phyloP scores from a whole-genome alignment of 2,113 vertebrate genomes.

The Agelaius phoeniceus region DNA sequence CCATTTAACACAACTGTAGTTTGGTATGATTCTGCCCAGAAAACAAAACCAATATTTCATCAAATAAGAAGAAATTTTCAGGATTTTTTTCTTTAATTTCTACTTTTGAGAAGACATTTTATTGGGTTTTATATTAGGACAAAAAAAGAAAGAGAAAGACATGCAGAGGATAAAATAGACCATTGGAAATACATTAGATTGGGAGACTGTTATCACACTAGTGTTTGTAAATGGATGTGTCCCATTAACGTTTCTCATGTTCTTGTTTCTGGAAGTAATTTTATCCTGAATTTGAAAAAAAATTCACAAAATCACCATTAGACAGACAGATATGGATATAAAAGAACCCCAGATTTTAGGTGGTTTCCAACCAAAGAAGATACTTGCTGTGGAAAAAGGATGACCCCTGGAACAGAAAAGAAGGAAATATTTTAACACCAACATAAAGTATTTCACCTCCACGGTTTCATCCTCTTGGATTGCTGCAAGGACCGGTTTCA shows the following conservation, averaged over 20 bases:
- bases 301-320: not conserved
- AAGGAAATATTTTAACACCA: not conserved
- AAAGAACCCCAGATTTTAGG: not conserved
- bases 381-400: not conserved
- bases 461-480: not conserved
- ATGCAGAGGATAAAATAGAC: not conserved
- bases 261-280: not conserved
- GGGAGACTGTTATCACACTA: not conserved
- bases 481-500: not conserved
- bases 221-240: not conserved
- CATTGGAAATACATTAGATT: not conserved
- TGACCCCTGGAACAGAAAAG: not conserved
- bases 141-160: no score
- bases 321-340: not conserved
- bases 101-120: not conserved
- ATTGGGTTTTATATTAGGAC: accelerated
- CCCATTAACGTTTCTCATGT: not conserved
- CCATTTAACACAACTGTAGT: not conserved
- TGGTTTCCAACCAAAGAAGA: not conserved
- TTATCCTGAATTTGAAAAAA: not conserved
- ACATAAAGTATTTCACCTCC: not conserved
- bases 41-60: not conserved
- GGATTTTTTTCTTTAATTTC: not conserved
- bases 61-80: not conserved
- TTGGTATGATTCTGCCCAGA: not conserved